These are phyloP conservation scores for Etia nguti DNA, from an alignment of 2,113 vertebrate genomes.

Conservation along the genomic window DNA sequence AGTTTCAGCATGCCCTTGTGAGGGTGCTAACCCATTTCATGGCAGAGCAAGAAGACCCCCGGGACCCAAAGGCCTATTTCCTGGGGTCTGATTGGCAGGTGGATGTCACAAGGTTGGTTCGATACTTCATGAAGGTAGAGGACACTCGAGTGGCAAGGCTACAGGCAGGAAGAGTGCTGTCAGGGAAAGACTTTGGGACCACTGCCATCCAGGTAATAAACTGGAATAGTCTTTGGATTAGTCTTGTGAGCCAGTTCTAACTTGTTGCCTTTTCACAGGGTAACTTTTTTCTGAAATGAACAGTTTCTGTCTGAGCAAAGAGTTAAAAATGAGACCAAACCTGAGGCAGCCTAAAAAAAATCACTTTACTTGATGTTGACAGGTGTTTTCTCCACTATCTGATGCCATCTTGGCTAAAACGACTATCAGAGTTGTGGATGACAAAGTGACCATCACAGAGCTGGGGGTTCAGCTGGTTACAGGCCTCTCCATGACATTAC, in stretches of 20 bases:
- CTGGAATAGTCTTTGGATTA: background rate
- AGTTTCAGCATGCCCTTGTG: constrained; percentile 86
- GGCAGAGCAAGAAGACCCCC: constrained; percentile 75
- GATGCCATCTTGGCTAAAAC: constrained; percentile 86
- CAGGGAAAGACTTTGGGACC: constrained; percentile 86
- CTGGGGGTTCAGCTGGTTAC: constrained; percentile 87
- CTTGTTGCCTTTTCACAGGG: background rate
- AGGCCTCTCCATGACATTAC: constrained; percentile 82
- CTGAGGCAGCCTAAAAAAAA: background rate
- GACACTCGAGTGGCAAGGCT: constrained; percentile 82
- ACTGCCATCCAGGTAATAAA: constrained; percentile 84
- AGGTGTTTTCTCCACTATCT: constrained; percentile 89
- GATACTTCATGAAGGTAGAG: constrained; percentile 90
- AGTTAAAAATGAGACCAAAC: background rate
- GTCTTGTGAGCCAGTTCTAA: background rate
- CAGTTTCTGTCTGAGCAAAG: background rate
- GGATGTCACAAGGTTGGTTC: constrained; percentile 84
- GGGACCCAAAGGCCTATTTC: constrained; percentile 73
- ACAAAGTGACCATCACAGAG: constrained; percentile 90
- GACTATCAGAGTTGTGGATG: constrained; percentile 85
- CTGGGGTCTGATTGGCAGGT: constrained; percentile 92
- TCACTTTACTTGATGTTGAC: background rate
- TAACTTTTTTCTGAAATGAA: background rate
- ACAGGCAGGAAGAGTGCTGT: constrained; percentile 79
- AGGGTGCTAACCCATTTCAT: constrained; percentile 87